phyloP scores from a whole-genome alignment of 2,113 vertebrate genomes.

The Rostratula benghalensis region DNA sequence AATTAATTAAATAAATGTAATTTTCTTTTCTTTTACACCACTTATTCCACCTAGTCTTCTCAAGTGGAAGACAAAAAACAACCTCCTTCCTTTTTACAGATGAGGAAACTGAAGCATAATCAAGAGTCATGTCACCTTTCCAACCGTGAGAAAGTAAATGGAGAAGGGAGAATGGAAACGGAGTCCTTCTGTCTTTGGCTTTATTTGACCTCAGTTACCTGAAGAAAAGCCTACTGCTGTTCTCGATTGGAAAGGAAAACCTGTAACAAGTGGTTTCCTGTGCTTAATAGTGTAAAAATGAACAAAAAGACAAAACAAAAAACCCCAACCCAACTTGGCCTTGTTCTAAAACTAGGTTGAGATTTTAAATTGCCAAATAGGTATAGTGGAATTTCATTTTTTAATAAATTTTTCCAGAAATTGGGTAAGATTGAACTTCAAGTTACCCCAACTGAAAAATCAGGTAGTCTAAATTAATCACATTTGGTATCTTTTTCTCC shows the following conservation, averaged over 20 bases:
- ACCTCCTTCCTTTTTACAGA: not conserved
- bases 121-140: not conserved
- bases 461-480: not conserved
- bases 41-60: not conserved
- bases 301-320: not conserved
- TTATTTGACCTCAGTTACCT: not conserved
- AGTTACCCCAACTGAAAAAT: not conserved
- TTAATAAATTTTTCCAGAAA: not conserved
- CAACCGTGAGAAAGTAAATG: not conserved
- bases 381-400: not conserved
- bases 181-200: not conserved
- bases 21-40: not conserved
- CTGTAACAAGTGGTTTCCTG: not conserved
- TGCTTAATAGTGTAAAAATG: not conserved
- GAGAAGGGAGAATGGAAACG: not conserved
- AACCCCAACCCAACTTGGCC: fast-evolving
- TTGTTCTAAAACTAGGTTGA: not conserved
- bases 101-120: not conserved
- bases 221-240: not conserved
- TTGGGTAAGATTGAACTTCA: not conserved
- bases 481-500: not conserved
- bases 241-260: not conserved
- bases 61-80: not conserved
- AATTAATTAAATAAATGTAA: slow-evolving; percentile 37
- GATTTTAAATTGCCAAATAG: not conserved